A percentile compares a stretch with the other conserved stretches of the same genome.
Conservation (phyloP, 2,113 vertebrate genomes). For the Ctenomys sociabilis region DNA sequence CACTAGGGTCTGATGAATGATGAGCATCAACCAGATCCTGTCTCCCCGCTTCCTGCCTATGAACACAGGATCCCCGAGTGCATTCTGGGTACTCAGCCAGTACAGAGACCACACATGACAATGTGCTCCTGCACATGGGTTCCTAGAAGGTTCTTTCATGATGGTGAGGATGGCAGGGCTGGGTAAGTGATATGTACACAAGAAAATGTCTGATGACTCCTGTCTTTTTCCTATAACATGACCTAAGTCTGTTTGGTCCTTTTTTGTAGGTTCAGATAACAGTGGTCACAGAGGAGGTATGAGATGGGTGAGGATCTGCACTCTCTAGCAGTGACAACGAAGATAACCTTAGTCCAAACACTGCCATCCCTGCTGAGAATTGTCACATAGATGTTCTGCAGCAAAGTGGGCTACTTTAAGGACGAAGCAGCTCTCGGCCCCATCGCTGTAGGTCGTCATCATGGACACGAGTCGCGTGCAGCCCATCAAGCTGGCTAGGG, state of each 20-base stretch:
- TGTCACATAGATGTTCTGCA: neutral
- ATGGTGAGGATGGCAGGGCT: neutral
- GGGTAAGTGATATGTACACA: too few relatives aligned
- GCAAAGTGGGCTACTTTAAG: neutral
- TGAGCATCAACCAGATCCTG: neutral
- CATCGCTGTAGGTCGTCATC: too few relatives aligned
- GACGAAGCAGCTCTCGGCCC: neutral
- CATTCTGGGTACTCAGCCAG: neutral
- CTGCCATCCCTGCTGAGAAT: rapidly evolving
- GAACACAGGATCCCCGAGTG: neutral
- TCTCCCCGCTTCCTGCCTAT: neutral
- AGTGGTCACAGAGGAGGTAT: neutral
- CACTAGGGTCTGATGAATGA: rapidly evolving
- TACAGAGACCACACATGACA: neutral
- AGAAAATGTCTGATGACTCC: neutral
- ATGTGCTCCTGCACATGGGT: neutral
- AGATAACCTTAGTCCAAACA: neutral
- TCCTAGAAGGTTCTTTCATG: neutral
- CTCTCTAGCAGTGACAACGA: neutral
- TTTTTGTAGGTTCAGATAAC: neutral
- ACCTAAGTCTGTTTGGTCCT: neutral
- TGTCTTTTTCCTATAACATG: neutral
- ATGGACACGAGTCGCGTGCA: too few relatives aligned
- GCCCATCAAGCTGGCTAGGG: too few relatives aligned
- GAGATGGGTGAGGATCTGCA: neutral